A percentile compares a stretch with the other conserved stretches of the same genome.
Evolutionary conservation across 2,113 vertebrate genomes (phyloP).

Genomic region (Poeciliopsis occidentalis): DNA sequence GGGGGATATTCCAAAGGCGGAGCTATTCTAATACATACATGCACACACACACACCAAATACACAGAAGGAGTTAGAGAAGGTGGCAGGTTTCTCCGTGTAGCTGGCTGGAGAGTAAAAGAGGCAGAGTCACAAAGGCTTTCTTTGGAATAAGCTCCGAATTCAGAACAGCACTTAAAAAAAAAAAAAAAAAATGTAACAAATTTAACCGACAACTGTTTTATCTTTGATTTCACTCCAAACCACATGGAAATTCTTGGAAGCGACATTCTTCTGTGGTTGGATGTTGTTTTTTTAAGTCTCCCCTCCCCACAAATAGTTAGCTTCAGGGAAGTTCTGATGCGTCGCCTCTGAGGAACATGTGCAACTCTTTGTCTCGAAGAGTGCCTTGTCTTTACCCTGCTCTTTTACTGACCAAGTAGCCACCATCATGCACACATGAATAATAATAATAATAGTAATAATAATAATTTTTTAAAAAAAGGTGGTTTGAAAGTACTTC

Average conservation of each 20-base stretch:
- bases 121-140: neutral
- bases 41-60: conserved; percentile 33
- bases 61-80: conserved; percentile 34
- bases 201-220: neutral
- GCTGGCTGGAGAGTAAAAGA: conserved; percentile 48
- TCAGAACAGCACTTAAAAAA: too few species aligned
- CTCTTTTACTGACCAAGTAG: conserved; percentile 27
- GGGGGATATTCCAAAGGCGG: conserved; percentile 43
- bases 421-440: conserved; percentile 25
- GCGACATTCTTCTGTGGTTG: neutral
- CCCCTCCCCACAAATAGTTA: neutral
- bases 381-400: neutral
- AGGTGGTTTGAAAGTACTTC: conserved; percentile 11
- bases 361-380: conserved; percentile 39
- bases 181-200: neutral
- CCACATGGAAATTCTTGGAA: neutral
- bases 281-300: neutral
- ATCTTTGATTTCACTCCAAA: neutral
- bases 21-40: conserved; percentile 70
- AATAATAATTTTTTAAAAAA: neutral
- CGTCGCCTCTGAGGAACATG: conserved; percentile 7
- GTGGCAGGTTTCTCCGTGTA: conserved; percentile 52
- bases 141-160: too few species aligned
- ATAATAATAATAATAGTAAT: conserved; percentile 3
- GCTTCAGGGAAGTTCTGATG: conserved; percentile 4